These are phyloP conservation scores for Masticophis lateralis DNA, from an alignment of 2,797 vertebrate species.

Conservation along the genomic window DNA sequence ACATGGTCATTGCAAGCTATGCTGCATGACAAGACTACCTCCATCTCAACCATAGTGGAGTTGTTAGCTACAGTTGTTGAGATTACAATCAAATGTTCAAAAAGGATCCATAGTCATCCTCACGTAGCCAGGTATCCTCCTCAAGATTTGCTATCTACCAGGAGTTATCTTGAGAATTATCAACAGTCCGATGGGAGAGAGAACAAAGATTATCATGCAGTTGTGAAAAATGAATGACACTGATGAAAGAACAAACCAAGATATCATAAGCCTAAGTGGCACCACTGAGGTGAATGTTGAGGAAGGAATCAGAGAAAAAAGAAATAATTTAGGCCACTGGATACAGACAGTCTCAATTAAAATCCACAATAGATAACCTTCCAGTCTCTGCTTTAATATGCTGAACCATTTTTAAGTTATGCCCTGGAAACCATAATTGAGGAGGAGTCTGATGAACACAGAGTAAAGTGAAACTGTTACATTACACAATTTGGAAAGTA, in stretches of 20 bases:
- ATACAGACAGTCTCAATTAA: not conserved
- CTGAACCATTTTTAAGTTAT: not conserved
- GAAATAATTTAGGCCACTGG: not conserved
- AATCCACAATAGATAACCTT: not conserved
- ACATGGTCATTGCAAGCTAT: not conserved
- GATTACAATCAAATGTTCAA: not conserved
- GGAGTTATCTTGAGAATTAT: not conserved
- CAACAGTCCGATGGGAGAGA: not conserved
- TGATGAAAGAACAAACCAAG: not conserved
- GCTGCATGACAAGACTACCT: not conserved
- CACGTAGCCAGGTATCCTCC: not conserved
- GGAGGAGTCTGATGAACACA: not conserved
- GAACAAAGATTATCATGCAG: not conserved
- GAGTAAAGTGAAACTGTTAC: not conserved
- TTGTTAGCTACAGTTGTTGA: not conserved
- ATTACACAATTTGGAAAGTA: not conserved
- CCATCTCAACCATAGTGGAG: not conserved
- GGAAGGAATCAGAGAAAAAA: slow-evolving; percentile 14
- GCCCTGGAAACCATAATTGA: not conserved
- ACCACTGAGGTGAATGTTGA: not conserved
- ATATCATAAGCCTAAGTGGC: not conserved
- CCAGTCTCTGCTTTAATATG: not conserved
- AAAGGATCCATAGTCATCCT: not conserved
- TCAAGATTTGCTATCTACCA: not conserved
- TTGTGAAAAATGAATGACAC: not conserved